Evolutionary conservation across 2,888 invertebrate species (phyloP).

Genomic region (Thymelicus acteon): DNA sequence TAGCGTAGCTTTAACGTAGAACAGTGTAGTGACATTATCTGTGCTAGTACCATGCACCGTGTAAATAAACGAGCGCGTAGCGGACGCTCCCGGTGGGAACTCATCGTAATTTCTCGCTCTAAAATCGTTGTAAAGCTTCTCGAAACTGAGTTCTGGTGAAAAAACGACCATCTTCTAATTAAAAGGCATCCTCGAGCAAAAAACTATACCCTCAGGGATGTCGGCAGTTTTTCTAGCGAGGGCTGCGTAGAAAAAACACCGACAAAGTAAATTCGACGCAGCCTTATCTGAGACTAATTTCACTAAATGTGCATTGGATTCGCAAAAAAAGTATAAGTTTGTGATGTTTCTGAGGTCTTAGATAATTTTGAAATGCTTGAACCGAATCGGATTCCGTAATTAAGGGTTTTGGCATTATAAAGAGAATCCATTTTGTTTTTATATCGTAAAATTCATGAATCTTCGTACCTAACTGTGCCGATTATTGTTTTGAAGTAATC

Average conservation of each 20-base stretch:
- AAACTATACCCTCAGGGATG: conserved; percentile 68
- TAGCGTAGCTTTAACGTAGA: conserved; percentile 47
- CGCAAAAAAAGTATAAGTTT: conserved; percentile 60
- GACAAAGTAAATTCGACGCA: conserved; percentile 66
- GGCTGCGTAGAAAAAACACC: conserved; percentile 68
- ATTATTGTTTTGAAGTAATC: conserved; percentile 2
- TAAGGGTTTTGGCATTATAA: background rate
- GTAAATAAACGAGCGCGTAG: conserved; percentile 37
- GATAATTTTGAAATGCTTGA: conserved; percentile 11
- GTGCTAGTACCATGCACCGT: conserved; percentile 30
- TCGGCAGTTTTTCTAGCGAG: conserved; percentile 59
- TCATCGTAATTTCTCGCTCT: conserved; percentile 40
- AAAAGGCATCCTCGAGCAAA: conserved; percentile 74
- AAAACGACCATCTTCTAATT: conserved; percentile 66
- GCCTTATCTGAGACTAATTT: conserved; percentile 67
- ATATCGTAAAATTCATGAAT: background rate
- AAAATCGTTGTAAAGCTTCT: conserved; percentile 38
- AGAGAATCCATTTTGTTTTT: background rate
- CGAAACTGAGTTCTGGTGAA: conserved; percentile 39
- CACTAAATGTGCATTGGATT: conserved; percentile 61
- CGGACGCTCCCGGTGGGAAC: conserved; percentile 26
- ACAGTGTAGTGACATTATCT: conserved; percentile 39
- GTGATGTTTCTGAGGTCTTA: conserved; percentile 28
- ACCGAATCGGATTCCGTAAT: conserved; percentile 7
- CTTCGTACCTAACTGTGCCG: background rate